Percentiles rank a stretch among this genome's conserved stretches.
Conservation (phyloP, 2,797 vertebrate species). For the Decapterus maruadsi region DNA sequence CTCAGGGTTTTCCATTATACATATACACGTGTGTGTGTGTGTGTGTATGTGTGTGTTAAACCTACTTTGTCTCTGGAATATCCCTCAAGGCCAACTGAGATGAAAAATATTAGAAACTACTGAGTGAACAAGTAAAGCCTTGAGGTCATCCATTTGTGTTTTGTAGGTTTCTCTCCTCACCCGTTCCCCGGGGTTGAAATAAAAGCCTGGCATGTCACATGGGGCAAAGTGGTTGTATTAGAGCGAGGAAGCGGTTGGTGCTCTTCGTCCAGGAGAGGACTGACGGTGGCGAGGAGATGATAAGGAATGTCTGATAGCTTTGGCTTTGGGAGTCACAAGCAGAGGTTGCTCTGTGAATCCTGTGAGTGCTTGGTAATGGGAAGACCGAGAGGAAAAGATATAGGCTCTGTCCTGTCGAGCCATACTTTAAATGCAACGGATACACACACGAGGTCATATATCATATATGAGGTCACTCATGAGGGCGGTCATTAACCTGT, state of each 20-base stretch:
- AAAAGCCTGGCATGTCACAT: conserved; percentile 46
- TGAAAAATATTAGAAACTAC: conserved; percentile 28
- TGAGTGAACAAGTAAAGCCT: conserved; percentile 30
- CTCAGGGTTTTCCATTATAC: background rate
- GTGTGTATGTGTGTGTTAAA: background rate
- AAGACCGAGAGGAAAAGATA: conserved; percentile 19
- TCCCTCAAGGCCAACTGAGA: conserved; percentile 23
- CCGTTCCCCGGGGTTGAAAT: conserved; percentile 48
- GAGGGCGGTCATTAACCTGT: background rate
- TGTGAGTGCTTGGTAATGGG: conserved; percentile 27
- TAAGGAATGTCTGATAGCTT: conserved; percentile 52
- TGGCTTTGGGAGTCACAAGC: conserved; percentile 32
- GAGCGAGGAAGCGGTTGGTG: conserved; percentile 39
- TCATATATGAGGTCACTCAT: background rate
- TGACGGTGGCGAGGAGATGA: conserved; percentile 50
- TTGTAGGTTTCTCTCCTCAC: conserved; percentile 31
- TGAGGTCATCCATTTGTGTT: conserved; percentile 46
- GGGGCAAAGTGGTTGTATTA: conserved; percentile 49
- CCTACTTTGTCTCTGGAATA: conserved; percentile 27
- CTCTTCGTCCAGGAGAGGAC: conserved; percentile 57
- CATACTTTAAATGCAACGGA: conserved; percentile 4
- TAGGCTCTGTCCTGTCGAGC: background rate
- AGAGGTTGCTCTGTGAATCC: conserved; percentile 48
- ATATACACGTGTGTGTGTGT: background rate
- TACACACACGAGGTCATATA: background rate